Evolutionary conservation across 2,113 vertebrate genomes (phyloP), one percentile per base, ranked within the genome.

Genomic region (Cynopterus brachyotis): DNA sequence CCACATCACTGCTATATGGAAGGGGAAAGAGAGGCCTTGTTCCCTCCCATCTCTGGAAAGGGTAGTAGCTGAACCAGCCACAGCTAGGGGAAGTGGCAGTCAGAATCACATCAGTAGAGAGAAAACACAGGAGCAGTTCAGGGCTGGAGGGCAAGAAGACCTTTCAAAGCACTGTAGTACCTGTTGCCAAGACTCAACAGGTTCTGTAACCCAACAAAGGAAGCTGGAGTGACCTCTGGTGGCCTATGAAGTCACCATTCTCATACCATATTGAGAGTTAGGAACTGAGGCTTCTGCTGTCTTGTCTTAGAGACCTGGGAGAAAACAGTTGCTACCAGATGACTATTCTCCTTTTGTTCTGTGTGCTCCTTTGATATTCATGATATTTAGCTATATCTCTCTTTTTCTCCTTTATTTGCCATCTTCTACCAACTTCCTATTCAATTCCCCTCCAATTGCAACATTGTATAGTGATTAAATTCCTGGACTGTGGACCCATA

Each of bases 141-240:
- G 30, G 37, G n/a, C 32, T 12, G 70, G 69, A 42, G 12, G 22
- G 40, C 50, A 67, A 57, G 75, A 32, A 82, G 72, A 79, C 57
- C 19, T n/a, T n/a, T n/a, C 90, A 85, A 72, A 53, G n/a, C 28
- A 37, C 45, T 28, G 9, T 24, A 28, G 24, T 60, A 53, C 53
- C 90, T 81, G 50, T 40, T 9, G 67, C 40, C 73, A 55, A 72
- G 26, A 17, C 62, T 78, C 35, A 5, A 50, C 32, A 69, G 69
- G 20, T 47, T 92, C 92, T 84, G 37, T 76, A 75, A 82, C 30
- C 76, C n/a, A 79, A 62, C 40, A 50, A 73, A 85, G 81, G 47
- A 94, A 91, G 47, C 78, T 3, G 3, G 76, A 73, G 73, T 91
- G 92, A 91, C 82, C 90, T 95, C 92, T 97, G 92, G 81, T 96